These are phyloP conservation scores for Idaea straminata DNA, from an alignment of 2,888 invertebrate genomes.

Conservation along the genomic window DNA sequence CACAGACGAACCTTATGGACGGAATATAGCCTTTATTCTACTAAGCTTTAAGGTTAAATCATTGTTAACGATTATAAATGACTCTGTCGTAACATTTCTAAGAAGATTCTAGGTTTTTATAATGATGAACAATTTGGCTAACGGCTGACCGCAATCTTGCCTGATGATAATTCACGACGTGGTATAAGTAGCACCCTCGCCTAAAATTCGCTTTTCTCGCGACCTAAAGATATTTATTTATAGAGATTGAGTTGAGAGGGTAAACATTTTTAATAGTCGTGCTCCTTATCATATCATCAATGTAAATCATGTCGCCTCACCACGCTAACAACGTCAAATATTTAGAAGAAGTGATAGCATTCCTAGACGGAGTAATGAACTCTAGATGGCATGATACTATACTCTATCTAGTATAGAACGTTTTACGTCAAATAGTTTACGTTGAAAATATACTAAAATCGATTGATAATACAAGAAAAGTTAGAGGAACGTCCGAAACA, in stretches of 20 bases:
- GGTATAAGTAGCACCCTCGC: not conserved
- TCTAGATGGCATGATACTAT: not conserved
- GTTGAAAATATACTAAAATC: not conserved
- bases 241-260: not conserved
- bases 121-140: too few relatives aligned
- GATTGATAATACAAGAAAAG: not conserved
- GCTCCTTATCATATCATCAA: not conserved
- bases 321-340: not conserved
- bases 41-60: conserved; percentile 15
- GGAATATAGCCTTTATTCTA: conserved; percentile 27
- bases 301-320: too few relatives aligned
- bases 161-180: not conserved
- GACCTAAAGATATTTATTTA: not conserved
- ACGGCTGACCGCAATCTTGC: too few relatives aligned
- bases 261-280: not conserved
- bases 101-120: too few relatives aligned
- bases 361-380: not conserved
- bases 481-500: not conserved
- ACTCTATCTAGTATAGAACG: not conserved
- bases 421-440: not conserved
- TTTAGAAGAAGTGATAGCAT: not conserved
- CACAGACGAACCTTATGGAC: conserved; percentile 13
- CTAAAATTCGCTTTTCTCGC: too few relatives aligned
- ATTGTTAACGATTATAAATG: not conserved
- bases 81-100: not conserved